phyloP scores from a whole-genome alignment of 2,888 invertebrate genomes.

The Rhyacophila evoluta region DNA sequence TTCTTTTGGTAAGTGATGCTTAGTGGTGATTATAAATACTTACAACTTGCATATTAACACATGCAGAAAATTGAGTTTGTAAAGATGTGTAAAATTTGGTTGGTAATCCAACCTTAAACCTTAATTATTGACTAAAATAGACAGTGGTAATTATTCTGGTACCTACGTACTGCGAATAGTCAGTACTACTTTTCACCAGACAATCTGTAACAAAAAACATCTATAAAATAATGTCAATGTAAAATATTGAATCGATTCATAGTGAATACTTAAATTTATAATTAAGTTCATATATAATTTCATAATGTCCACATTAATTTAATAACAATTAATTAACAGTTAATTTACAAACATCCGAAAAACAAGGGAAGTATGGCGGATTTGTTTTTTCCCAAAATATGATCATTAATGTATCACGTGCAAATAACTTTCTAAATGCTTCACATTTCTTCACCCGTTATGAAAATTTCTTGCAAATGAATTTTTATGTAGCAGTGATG shows the following conservation, averaged over 20 bases:
- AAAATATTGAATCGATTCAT: too few relatives aligned
- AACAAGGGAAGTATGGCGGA: too few relatives aligned
- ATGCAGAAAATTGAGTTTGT: neutral
- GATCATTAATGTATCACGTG: too few relatives aligned
- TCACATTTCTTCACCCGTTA: neutral
- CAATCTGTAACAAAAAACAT: neutral
- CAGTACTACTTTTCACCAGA: neutral
- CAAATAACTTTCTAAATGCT: too few relatives aligned
- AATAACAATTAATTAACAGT: too few relatives aligned
- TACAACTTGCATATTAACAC: conserved; percentile 12
- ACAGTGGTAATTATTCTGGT: neutral
- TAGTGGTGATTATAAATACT: too few relatives aligned
- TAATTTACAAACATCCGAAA: too few relatives aligned
- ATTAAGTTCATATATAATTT: too few relatives aligned
- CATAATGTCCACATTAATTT: too few relatives aligned
- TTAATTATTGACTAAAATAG: neutral
- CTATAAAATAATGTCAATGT: conserved; percentile 2
- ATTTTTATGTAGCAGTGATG: neutral
- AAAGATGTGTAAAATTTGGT: neutral
- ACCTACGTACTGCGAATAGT: neutral
- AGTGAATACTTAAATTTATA: too few relatives aligned
- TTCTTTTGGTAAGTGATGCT: too few relatives aligned
- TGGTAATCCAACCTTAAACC: conserved; percentile 6
- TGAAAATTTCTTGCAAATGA: neutral
- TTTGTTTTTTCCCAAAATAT: too few relatives aligned